Evolutionary conservation across 2,888 invertebrate genomes (phyloP), one percentile per base, ranked within the genome.

Genomic region (Dicycla oo): DNA sequence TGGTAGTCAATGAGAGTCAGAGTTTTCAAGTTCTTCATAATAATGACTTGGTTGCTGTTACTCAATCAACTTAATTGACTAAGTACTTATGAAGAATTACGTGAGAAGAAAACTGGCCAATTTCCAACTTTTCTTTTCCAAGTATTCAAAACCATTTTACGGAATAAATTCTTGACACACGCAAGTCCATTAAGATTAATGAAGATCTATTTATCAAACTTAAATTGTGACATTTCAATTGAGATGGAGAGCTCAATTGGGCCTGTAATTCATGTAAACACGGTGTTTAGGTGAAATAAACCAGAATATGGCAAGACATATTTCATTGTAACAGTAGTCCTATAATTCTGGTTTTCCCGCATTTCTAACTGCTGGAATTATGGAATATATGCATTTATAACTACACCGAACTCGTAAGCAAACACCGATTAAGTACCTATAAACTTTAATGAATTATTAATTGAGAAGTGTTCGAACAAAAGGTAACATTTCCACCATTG

Each of bases 191-290:
- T 61, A 71, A 56, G 47, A 71, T 61, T 15, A 73, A 79, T 53
- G 38, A 51, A 74, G 38, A 56, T 30, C 26, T 30, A 76, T 81
- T 61, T 38, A 78, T 64, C 63, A 81, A 51, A 49, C 13, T 54
- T 61, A 64, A 81, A 78, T 78, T 82, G 78, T 61, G 82, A 82
- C 78, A 57, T 15, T 43, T 38, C 30, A 72, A 78, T 72, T 45
- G 60, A 69, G 69, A 78, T 40, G 61, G 5, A 82, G 23, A 15
- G 67, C 78, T 78, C 65, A 71, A 72, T 82, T 78, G 76, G 23
- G 11, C 34, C 11, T 26, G 38, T 43, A 57, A 61, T 49, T 47
- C 53, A 61, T 78, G 63, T 79, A 78, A 82, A 72, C 34, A 78
- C 23, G n/a, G 49, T 51, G 43, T 72, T 71, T 54, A 51, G 18